A percentile compares a stretch with the other conserved stretches of the same genome.
These are phyloP conservation scores for Petrocephalus zakoni DNA, from an alignment of 2,113 vertebrate species.

Conservation along the genomic window DNA sequence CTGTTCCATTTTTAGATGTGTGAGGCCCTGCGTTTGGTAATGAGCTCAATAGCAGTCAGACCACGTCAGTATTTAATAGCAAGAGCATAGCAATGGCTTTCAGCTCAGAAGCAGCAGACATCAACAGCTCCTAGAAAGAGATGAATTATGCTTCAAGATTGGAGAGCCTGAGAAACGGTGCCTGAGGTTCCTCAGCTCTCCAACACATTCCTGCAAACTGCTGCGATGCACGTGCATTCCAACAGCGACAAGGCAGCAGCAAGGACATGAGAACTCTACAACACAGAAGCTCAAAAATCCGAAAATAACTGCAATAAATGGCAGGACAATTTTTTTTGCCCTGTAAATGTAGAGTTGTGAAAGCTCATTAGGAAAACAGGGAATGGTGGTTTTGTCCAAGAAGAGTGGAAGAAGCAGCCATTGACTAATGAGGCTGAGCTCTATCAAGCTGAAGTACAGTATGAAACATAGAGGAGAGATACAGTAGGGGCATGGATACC, in stretches of 20 bases:
- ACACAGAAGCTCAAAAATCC: neutral
- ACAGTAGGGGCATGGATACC: neutral
- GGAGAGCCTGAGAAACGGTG: neutral
- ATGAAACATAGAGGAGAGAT: neutral
- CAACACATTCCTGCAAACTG: neutral
- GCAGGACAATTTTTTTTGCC: neutral
- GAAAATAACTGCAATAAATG: neutral
- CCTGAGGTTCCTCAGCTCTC: neutral
- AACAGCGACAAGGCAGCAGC: neutral
- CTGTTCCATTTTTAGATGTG: constrained; percentile 44
- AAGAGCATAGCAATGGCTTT: neutral
- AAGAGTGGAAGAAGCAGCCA: too few species aligned
- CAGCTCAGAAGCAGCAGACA: neutral
- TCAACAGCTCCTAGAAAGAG: neutral
- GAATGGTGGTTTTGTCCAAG: too few species aligned
- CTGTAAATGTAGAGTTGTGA: neutral
- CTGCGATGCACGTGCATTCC: neutral
- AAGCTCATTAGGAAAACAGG: neutral
- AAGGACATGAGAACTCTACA: neutral
- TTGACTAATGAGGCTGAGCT: neutral
- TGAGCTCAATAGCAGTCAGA: constrained; percentile 40
- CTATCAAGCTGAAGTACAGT: neutral
- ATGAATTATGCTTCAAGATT: neutral
- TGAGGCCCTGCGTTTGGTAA: constrained; percentile 35
- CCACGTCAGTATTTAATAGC: neutral